Conservation (phyloP, 2,797 vertebrate genomes). For the Mormyrops boulengeri region DNA sequence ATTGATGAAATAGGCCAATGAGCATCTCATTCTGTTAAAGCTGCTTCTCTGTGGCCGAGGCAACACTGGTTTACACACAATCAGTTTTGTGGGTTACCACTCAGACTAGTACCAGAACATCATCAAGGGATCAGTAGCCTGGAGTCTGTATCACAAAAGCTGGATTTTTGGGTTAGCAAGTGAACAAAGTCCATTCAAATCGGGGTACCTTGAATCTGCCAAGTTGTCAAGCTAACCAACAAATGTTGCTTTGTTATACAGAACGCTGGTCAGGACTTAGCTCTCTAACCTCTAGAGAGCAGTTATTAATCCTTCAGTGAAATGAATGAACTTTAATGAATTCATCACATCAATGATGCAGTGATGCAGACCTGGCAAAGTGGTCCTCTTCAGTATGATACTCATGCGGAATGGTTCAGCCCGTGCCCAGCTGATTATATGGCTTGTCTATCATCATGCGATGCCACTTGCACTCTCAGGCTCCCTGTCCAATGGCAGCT, state of each 20-base stretch:
- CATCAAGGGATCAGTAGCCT: neutral
- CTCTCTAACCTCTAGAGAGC: neutral
- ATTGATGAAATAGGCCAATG: neutral
- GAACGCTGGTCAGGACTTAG: neutral
- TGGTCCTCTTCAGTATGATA: neutral
- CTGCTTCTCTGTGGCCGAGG: neutral
- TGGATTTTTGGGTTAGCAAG: neutral
- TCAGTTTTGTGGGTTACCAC: neutral
- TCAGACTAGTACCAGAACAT: neutral
- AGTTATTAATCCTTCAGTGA: neutral
- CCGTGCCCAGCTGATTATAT: neutral
- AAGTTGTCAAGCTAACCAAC: neutral
- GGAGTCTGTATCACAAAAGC: neutral
- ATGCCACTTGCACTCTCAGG: neutral
- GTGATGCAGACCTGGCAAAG: neutral
- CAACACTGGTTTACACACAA: neutral
- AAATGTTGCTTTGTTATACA: neutral
- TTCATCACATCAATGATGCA: neutral
- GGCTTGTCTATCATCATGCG: neutral
- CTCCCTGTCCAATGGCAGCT: neutral
- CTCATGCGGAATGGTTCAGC: neutral
- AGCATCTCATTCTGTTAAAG: neutral
- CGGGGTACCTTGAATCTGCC: neutral
- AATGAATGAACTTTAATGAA: neutral
- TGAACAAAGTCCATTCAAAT: neutral